Conservation (phyloP, 1,140 invertebrate species). For the Drosophila seguyi region DNA sequence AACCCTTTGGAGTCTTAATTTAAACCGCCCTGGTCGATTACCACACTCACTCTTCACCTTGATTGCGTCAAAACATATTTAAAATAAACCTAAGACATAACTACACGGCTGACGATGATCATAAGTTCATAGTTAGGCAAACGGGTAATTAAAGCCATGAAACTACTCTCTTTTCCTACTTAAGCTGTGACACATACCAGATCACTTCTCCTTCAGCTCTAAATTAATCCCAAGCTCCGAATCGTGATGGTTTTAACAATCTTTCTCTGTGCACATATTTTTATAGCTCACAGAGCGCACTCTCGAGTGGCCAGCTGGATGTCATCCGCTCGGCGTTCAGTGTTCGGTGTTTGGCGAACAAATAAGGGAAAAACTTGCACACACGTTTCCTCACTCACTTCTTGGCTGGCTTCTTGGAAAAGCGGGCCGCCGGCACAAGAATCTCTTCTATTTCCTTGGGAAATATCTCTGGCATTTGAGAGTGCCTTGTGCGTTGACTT, state of each 20-base stretch:
- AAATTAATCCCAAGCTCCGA: neutral
- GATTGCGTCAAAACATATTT: constrained; percentile 9
- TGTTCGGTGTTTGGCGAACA: constrained; percentile 42
- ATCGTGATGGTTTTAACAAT: constrained; percentile 62
- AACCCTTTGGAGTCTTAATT: neutral
- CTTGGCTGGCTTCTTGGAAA: constrained; percentile 64
- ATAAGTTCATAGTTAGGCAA: neutral
- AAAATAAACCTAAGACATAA: neutral
- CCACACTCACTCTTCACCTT: neutral
- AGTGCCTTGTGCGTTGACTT: constrained; percentile 30
- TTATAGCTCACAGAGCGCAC: neutral
- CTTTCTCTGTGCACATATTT: constrained; percentile 30
- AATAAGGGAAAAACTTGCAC: constrained; percentile 78
- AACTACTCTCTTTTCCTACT: neutral
- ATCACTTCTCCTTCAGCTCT: constrained; percentile 2
- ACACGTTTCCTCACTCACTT: constrained; percentile 48
- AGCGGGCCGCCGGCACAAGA: constrained; percentile 45
- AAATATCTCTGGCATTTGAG: constrained; percentile 76
- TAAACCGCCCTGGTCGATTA: neutral
- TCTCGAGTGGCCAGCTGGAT: constrained; percentile 37
- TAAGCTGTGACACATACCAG: neutral
- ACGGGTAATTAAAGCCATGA: neutral
- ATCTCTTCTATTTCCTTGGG: constrained; percentile 80
- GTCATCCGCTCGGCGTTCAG: constrained; percentile 33
- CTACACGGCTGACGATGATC: too few species aligned